Conservation (phyloP, 2,797 vertebrate species). For the Scyliorhinus canicula region DNA sequence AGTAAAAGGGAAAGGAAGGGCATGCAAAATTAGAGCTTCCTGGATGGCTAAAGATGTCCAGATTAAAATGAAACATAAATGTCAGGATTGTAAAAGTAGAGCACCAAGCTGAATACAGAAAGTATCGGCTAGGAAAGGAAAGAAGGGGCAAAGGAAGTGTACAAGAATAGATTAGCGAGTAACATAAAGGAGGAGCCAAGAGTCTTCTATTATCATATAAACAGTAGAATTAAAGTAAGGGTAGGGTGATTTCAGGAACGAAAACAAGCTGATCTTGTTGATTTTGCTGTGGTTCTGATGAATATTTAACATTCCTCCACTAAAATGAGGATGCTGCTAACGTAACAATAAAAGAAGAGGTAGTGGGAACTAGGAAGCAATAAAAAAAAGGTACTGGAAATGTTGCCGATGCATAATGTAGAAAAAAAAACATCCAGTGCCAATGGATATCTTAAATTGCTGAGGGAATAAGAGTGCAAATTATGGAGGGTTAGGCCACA, state of each 20-base stretch:
- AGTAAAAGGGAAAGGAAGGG: not conserved
- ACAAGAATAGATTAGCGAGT: not conserved
- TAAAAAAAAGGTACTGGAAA: not conserved
- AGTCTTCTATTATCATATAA: not conserved
- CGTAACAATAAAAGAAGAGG: not conserved
- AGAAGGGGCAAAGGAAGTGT: not conserved
- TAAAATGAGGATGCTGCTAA: not conserved
- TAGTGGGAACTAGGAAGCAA: not conserved
- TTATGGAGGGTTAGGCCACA: not conserved
- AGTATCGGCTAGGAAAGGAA: not conserved
- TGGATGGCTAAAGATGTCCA: not conserved
- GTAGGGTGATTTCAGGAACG: too few species aligned
- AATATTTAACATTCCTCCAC: not conserved
- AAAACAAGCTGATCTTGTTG: not conserved
- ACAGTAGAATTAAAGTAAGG: not conserved
- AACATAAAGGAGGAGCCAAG: not conserved
- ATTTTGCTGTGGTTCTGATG: not conserved
- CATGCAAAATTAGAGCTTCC: not conserved
- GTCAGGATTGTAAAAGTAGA: not conserved
- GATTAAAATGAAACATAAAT: not conserved
- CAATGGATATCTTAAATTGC: not conserved
- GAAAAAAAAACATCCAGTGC: not conserved
- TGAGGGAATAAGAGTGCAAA: not conserved
- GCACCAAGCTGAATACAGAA: not conserved
- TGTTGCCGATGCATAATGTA: not conserved